Conservation (phyloP, 2,113 vertebrate species). For the Antigone vipio region DNA sequence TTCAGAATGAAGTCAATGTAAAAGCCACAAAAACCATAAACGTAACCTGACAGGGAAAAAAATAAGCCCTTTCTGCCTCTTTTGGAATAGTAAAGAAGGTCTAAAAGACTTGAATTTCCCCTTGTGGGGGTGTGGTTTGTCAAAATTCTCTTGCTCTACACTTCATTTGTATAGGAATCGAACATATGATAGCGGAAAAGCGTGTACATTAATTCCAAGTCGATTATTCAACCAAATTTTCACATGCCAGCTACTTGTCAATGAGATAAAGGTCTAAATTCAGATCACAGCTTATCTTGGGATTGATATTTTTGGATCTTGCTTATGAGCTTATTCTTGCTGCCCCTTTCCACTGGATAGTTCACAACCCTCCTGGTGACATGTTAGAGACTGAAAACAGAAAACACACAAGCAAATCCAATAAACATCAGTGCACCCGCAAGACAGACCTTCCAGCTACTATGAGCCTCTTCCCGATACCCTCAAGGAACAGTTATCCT, state of each 20-base stretch:
- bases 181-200: neutral
- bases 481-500: neutral
- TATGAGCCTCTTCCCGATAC: neutral
- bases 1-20: neutral
- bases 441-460: neutral
- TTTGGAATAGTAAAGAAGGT: neutral
- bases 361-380: neutral
- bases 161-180: neutral
- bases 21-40: neutral
- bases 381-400: neutral
- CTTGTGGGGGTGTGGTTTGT: neutral
- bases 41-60: neutral
- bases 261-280: neutral
- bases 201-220: neutral
- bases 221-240: neutral
- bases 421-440: neutral
- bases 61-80: neutral
- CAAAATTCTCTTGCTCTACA: neutral
- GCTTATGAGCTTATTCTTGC: neutral
- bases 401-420: neutral
- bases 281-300: neutral
- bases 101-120: neutral
- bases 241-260: neutral
- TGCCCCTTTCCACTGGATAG: neutral
- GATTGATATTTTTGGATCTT: neutral